These are phyloP conservation scores for Rugalucina vietnamica DNA, from an alignment of 2,888 invertebrate species.

Conservation along the genomic window DNA sequence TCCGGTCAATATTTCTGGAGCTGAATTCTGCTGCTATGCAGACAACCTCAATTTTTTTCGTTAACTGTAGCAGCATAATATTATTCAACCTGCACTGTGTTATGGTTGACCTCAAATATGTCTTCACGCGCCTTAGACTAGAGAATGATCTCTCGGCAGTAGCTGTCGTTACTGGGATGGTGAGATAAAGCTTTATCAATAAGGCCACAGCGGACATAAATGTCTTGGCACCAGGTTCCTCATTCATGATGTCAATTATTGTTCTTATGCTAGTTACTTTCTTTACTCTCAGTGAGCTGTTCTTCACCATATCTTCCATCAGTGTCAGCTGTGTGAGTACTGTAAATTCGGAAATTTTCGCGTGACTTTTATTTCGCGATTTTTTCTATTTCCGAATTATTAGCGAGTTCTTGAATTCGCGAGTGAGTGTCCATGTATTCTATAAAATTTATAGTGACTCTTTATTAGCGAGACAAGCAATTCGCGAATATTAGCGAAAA, in stretches of 20 bases:
- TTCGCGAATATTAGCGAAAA: no score
- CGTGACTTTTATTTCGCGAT: no score
- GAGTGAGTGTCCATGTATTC: no score
- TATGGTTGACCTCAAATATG: constrained; percentile 40
- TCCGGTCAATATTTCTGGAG: constrained; percentile 10
- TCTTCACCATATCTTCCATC: constrained; percentile 20
- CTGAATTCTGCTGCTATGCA: constrained; percentile 8
- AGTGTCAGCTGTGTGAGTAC: constrained; percentile 18
- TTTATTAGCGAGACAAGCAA: no score
- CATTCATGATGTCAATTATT: constrained; percentile 8
- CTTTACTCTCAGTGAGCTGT: constrained; percentile 1
- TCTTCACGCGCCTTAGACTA: constrained; percentile 29
- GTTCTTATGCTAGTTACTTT: constrained; percentile 27
- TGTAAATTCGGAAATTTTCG: no score
- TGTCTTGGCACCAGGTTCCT: constrained; percentile 5
- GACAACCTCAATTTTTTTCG: not conserved
- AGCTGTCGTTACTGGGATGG: constrained; percentile 26
- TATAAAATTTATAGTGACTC: no score
- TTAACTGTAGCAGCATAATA: constrained; percentile 20
- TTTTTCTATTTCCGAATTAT: no score
- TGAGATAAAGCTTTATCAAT: constrained; percentile 27
- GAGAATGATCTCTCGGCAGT: constrained; percentile 24
- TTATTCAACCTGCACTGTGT: constrained; percentile 22
- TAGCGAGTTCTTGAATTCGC: no score
- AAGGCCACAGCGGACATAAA: constrained; percentile 14